phyloP scores from a whole-genome alignment of 2,797 vertebrate species.

The Amblyopsis hoosieri region DNA sequence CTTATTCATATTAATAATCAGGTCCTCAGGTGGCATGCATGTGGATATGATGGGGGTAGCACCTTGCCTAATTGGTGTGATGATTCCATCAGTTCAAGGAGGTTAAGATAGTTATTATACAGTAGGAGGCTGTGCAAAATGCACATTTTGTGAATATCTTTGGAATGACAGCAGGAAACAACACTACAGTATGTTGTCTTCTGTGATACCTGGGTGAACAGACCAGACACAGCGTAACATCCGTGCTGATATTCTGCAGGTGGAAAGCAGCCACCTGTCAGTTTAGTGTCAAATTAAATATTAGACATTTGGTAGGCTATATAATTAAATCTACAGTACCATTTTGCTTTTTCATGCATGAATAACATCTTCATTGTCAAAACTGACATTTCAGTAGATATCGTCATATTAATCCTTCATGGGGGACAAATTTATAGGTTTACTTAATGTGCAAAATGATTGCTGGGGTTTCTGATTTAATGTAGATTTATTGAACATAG shows the following conservation, averaged over 20 bases:
- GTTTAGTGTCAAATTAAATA: too few relatives aligned
- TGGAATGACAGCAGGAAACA: background rate
- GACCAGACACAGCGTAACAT: background rate
- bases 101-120: constrained; percentile 24
- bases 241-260: background rate
- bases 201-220: constrained; percentile 23
- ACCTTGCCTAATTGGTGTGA: constrained; percentile 22
- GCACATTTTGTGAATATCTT: constrained; percentile 16
- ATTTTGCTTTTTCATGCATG: too few relatives aligned
- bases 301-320: too few relatives aligned
- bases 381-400: background rate
- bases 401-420: too few relatives aligned
- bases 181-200: background rate
- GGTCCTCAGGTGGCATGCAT: constrained; percentile 11
- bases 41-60: constrained; percentile 25
- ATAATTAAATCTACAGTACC: too few relatives aligned
- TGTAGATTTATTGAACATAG: background rate
- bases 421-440: too few relatives aligned
- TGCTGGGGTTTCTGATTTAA: background rate
- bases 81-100: constrained; percentile 26
- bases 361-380: background rate
- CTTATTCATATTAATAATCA: constrained; percentile 5
- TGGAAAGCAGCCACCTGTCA: background rate
- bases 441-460: background rate
- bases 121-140: constrained; percentile 11